Evolutionary conservation across 2,888 invertebrate species (phyloP).

Genomic region (Tanytarsus gracilentus): DNA sequence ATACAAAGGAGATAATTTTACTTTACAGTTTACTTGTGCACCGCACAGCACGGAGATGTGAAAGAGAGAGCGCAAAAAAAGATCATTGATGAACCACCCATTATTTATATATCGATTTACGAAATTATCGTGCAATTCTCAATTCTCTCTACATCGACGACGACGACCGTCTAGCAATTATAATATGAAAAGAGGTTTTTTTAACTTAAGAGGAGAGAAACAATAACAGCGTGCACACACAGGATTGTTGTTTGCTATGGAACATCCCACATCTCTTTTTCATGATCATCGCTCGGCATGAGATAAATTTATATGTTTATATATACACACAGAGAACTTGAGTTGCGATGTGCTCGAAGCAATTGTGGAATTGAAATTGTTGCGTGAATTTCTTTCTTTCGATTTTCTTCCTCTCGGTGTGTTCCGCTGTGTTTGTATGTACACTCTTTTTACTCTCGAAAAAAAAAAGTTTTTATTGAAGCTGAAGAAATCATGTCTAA

Average conservation of each 20-base stretch:
- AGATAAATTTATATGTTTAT: constrained; percentile 5
- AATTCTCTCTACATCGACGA: too few species aligned
- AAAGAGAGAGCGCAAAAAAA: neutral
- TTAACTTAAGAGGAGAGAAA: neutral
- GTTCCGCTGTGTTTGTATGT: neutral
- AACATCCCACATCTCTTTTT: neutral
- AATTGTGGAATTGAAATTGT: too few species aligned
- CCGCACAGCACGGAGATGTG: neutral
- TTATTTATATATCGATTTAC: constrained; percentile 11
- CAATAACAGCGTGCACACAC: neutral
- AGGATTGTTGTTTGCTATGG: neutral
- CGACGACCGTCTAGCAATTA: constrained; percentile 15
- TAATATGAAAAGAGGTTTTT: neutral
- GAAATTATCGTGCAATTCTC: constrained; percentile 1
- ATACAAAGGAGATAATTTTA: neutral
- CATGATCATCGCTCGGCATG: neutral
- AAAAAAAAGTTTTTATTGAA: neutral
- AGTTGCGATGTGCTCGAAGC: too few species aligned
- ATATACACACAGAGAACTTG: neutral
- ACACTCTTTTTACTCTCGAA: neutral
- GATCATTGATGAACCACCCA: constrained; percentile 14
- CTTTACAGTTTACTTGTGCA: neutral
- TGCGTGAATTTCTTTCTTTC: too few species aligned
- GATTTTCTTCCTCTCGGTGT: too few species aligned
- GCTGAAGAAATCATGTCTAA: neutral